phyloP scores from a whole-genome alignment of 2,888 invertebrate species.

The Philereme vetulata region DNA sequence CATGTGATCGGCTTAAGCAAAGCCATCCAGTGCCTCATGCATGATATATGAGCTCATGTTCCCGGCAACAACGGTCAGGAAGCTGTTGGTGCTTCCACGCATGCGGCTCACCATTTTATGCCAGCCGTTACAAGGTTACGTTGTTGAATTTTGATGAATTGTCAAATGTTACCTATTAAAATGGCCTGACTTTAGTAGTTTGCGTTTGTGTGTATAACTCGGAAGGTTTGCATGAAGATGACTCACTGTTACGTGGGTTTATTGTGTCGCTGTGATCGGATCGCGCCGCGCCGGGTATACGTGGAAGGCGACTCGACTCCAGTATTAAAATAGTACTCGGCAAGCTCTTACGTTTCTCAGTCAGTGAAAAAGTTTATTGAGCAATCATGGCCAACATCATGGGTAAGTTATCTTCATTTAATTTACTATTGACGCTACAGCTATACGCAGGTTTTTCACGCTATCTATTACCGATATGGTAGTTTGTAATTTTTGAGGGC shows the following conservation, averaged over 20 bases:
- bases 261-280: slow-evolving; percentile 36
- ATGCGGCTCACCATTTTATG: too few species aligned
- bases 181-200: too few species aligned
- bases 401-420: slow-evolving; percentile 60
- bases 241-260: slow-evolving; percentile 18
- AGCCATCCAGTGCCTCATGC: too few species aligned
- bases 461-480: too few species aligned
- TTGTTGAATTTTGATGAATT: too few species aligned
- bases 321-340: slow-evolving; percentile 63
- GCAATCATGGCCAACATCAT: slow-evolving; percentile 72
- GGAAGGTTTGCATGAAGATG: slow-evolving; percentile 11
- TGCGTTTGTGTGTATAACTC: slow-evolving; percentile 5
- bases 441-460: not conserved
- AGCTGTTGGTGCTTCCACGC: too few species aligned
- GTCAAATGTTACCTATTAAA: too few species aligned
- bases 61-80: too few species aligned
- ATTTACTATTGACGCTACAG: slow-evolving; percentile 3
- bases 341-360: slow-evolving; percentile 50
- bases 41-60: too few species aligned
- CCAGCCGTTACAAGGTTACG: too few species aligned
- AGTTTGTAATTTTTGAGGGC: not conserved
- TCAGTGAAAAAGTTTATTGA: slow-evolving; percentile 48
- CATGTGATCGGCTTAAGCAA: too few species aligned
- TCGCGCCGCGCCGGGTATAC: slow-evolving; percentile 17
- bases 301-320: slow-evolving; percentile 36